Percentiles rank a stretch among this genome's conserved stretches.
phyloP scores from a whole-genome alignment of 2,113 vertebrate genomes.

The Calonectris borealis region DNA sequence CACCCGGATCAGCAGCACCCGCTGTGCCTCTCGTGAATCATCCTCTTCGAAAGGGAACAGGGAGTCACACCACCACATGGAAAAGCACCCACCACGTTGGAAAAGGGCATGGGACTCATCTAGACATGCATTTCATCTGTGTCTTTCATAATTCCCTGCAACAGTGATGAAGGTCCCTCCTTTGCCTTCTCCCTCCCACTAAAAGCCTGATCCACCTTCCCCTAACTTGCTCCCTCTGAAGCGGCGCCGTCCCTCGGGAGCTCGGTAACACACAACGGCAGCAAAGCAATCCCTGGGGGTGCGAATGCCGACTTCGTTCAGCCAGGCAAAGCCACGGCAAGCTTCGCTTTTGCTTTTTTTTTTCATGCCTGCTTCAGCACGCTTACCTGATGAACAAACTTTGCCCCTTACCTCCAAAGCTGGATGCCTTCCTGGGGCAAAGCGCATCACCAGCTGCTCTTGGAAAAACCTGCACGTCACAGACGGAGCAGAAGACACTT shows the following conservation, averaged over 20 bases:
- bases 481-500: not conserved
- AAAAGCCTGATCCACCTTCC: fast-evolving
- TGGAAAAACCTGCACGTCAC: not conserved
- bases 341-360: too few relatives aligned
- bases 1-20: fast-evolving
- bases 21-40: not conserved
- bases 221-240: not conserved
- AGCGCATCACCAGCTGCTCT: not conserved
- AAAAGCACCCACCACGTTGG: not conserved
- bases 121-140: not conserved
- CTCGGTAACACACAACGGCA: fast-evolving
- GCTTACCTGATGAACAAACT: fast-evolving
- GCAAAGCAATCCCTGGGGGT: not conserved
- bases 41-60: fast-evolving
- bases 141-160: not conserved
- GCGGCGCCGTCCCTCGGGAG: not conserved
- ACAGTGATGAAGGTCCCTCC: not conserved
- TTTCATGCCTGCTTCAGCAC: not conserved
- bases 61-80: not conserved
- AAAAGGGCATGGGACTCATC: not conserved
- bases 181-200: not conserved
- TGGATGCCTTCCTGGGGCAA: not conserved
- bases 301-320: not conserved
- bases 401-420: not conserved
- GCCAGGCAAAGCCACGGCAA: not conserved